These are phyloP conservation scores for Norana najaformis DNA, from an alignment of 2,888 invertebrate species.

Conservation along the genomic window DNA sequence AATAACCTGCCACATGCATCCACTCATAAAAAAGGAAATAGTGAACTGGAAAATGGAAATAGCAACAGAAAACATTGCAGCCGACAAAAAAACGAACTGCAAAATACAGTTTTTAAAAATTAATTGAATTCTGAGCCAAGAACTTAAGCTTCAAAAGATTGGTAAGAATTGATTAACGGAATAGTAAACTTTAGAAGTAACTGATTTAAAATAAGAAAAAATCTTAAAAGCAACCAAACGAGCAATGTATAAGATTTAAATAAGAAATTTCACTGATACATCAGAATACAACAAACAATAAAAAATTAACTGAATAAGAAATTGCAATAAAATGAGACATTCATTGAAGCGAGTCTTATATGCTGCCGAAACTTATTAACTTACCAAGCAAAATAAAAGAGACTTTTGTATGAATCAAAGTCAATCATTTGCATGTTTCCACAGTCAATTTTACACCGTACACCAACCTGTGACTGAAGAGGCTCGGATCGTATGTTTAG, in stretches of 20 bases:
- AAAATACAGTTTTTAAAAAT: background rate
- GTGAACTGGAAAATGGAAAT: background rate
- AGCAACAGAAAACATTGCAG: background rate
- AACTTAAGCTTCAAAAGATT: background rate
- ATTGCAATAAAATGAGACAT: background rate
- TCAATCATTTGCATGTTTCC: background rate
- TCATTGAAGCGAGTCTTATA: background rate
- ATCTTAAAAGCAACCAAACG: background rate
- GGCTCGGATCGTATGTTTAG: slow-evolving; percentile 6
- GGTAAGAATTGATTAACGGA: background rate
- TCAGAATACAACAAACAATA: background rate
- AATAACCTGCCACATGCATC: background rate
- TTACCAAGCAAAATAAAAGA: background rate
- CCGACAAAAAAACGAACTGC: background rate
- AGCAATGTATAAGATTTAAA: background rate
- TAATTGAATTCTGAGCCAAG: background rate
- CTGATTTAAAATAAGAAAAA: background rate
- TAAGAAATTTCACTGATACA: background rate
- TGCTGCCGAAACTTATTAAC: background rate
- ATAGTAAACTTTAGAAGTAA: background rate
- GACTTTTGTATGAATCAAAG: no score
- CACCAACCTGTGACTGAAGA: slow-evolving; percentile 1
- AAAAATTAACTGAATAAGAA: background rate
- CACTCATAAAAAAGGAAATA: background rate
- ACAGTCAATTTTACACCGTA: no score